phyloP scores from a whole-genome alignment of 2,113 vertebrate genomes.

The Nothocercus nigrocapillus region DNA sequence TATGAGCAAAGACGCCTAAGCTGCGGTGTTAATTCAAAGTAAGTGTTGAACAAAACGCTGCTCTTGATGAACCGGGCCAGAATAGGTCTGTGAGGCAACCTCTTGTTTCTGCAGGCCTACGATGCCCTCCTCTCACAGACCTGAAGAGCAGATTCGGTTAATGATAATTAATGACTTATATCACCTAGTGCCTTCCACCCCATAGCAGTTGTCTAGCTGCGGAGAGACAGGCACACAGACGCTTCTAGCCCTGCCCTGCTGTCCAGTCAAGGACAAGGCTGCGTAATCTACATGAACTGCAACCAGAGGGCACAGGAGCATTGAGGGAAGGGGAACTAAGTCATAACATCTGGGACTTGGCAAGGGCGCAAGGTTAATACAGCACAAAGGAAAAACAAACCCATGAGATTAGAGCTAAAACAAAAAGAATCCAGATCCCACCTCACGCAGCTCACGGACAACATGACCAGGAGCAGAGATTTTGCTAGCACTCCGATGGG shows the following conservation, averaged over 20 bases:
- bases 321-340: background rate
- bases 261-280: background rate
- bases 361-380: background rate
- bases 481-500: background rate
- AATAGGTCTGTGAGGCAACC: background rate
- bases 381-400: background rate
- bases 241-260: rapidly evolving
- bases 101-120: background rate
- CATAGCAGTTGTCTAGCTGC: background rate
- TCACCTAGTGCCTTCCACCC: background rate
- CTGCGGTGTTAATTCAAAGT: background rate
- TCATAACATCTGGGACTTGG: background rate
- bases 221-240: background rate
- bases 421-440: background rate
- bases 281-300: background rate
- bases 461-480: background rate
- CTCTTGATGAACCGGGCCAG: background rate
- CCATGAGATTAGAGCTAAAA: background rate
- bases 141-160: background rate
- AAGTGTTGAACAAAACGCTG: background rate
- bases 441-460: background rate
- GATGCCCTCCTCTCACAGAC: background rate
- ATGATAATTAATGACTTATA: background rate
- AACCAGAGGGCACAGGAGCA: background rate
- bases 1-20: background rate